A percentile compares a stretch with the other conserved stretches of the same genome.
Evolutionary conservation across 1,140 invertebrate species (phyloP).

Genomic region (Calephelis virginiensis): DNA sequence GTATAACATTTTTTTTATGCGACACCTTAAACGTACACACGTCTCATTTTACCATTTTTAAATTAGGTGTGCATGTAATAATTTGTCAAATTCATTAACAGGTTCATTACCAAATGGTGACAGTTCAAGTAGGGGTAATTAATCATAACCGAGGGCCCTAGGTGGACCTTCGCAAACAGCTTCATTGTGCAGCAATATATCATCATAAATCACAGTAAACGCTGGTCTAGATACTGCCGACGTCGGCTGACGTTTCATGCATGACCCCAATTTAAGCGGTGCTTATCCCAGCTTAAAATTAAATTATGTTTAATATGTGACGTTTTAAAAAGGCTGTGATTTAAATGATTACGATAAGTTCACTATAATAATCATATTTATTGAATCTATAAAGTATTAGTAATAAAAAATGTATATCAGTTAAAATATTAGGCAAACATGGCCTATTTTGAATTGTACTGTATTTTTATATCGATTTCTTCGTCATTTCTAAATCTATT

Average conservation of each 20-base stretch:
- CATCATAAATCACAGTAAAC: slow-evolving; percentile 57
- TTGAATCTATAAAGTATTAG: too few species aligned
- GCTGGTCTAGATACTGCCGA: slow-evolving; percentile 40
- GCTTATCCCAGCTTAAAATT: neutral
- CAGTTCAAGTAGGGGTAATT: slow-evolving; percentile 8
- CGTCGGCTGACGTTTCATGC: slow-evolving; percentile 31
- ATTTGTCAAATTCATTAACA: neutral
- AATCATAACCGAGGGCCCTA: slow-evolving; percentile 15
- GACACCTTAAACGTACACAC: too few species aligned
- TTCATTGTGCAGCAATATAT: slow-evolving; percentile 47
- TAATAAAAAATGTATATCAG: too few species aligned
- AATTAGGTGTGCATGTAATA: neutral
- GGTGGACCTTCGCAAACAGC: slow-evolving; percentile 22
- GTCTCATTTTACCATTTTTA: too few species aligned
- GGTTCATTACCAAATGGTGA: neutral
- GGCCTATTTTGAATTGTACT: too few species aligned
- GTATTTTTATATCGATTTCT: too few species aligned
- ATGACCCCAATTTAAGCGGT: slow-evolving; percentile 38
- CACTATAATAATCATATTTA: too few species aligned
- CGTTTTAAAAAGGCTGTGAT: neutral
- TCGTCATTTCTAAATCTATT: too few species aligned
- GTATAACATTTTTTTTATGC: neutral
- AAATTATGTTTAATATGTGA: neutral
- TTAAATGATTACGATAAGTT: neutral
- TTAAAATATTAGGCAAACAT: too few species aligned